These are phyloP conservation scores for Cnemophilus loriae DNA, from an alignment of 2,113 vertebrate genomes.

Conservation along the genomic window DNA sequence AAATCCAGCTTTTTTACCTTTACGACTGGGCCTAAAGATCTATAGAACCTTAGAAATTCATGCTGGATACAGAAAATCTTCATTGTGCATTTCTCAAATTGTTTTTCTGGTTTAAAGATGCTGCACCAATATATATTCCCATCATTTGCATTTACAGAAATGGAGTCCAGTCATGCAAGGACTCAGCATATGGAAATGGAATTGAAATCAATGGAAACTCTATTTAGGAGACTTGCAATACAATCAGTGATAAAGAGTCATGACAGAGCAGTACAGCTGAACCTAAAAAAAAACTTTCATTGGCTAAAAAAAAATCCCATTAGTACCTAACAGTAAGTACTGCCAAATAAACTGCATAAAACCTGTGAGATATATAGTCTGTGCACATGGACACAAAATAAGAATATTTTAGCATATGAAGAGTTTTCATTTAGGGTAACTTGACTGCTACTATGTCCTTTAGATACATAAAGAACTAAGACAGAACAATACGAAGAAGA, in stretches of 20 bases:
- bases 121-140: not conserved
- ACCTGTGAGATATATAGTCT: not conserved
- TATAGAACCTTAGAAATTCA: not conserved
- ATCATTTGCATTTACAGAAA: constrained; percentile 7
- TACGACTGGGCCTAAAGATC: not conserved
- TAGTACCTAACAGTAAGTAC: not conserved
- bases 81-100: not conserved
- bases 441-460: not conserved
- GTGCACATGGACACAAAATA: not conserved
- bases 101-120: not conserved
- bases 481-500: not conserved
- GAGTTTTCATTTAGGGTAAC: not conserved
- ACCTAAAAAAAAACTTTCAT: not conserved
- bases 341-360: not conserved
- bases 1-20: not conserved
- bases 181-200: not conserved
- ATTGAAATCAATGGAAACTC: constrained; percentile 20
- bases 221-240: not conserved
- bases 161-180: not conserved
- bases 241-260: not conserved
- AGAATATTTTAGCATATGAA: not conserved
- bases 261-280: not conserved
- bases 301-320: not conserved
- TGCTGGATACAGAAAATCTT: not conserved
- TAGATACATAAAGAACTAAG: not conserved